A percentile compares a stretch with the other conserved stretches of the same genome.
Conservation (phyloP, 2,113 vertebrate genomes). For the Pelusios castaneus region DNA sequence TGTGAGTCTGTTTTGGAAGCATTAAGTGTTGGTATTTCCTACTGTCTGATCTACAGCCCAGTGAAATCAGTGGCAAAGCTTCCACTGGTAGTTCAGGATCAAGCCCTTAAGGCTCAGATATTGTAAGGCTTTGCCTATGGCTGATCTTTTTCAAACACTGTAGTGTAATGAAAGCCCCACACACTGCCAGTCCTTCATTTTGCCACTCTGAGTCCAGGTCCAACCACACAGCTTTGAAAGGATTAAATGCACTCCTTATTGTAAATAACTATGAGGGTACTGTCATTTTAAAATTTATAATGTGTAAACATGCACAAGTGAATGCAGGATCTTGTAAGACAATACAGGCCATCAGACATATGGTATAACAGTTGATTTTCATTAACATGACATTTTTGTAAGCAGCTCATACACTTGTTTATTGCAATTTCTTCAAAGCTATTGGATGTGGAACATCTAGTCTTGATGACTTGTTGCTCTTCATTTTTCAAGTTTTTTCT, state of each 20-base stretch:
- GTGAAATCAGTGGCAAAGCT: neutral
- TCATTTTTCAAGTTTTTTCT: neutral
- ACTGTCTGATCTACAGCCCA: neutral
- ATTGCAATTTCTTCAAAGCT: neutral
- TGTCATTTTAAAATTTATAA: neutral
- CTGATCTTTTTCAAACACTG: neutral
- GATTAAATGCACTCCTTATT: neutral
- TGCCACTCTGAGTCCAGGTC: neutral
- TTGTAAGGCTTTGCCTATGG: neutral
- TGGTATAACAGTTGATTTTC: neutral
- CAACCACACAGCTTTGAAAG: neutral
- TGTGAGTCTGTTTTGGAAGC: neutral
- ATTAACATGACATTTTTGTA: neutral
- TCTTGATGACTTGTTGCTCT: neutral
- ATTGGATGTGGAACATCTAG: neutral
- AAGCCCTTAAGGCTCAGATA: neutral
- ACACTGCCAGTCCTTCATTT: neutral
- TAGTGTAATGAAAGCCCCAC: neutral
- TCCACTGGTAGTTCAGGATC: neutral
- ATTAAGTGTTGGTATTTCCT: neutral
- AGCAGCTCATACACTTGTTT: neutral
- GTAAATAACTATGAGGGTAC: neutral
- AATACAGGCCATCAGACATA: neutral
- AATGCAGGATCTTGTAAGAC: neutral
- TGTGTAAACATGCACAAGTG: neutral